Percentiles rank a stretch among this genome's conserved stretches.
Evolutionary conservation across 2,888 invertebrate species (phyloP).

Genomic region (Rotaria socialis): DNA sequence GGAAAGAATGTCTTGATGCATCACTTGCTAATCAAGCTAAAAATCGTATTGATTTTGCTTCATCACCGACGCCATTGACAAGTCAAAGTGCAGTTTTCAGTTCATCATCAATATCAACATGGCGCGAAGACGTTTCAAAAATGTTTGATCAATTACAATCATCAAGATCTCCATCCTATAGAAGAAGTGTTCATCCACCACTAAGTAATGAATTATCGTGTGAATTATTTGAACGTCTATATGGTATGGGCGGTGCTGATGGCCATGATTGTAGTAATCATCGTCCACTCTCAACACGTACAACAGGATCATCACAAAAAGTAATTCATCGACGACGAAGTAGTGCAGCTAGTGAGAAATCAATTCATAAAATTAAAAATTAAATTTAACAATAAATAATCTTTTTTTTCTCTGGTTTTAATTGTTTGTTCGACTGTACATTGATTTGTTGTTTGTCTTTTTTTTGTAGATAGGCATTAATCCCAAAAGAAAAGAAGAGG

Average conservation of each 20-base stretch:
- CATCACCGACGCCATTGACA: background rate
- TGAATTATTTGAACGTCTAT: constrained; percentile 17
- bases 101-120: background rate
- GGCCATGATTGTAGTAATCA: background rate
- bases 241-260: background rate
- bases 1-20: background rate
- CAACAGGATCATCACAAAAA: background rate
- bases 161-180: background rate
- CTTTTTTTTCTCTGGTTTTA: too few relatives aligned
- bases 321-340: background rate
- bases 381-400: background rate
- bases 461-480: background rate
- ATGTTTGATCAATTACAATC: constrained; percentile 5
- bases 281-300: background rate
- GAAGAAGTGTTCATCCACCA: background rate
- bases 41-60: background rate
- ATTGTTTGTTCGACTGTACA: background rate
- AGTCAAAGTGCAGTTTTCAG: background rate
- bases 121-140: background rate
- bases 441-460: background rate
- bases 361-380: background rate
- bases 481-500: background rate
- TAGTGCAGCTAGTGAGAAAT: background rate
- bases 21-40: background rate
- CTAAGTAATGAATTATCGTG: background rate